Evolutionary conservation across 2,888 invertebrate genomes (phyloP), one percentile per base, ranked within the genome.

Genomic region (Branchinecta sandiegonensis): DNA sequence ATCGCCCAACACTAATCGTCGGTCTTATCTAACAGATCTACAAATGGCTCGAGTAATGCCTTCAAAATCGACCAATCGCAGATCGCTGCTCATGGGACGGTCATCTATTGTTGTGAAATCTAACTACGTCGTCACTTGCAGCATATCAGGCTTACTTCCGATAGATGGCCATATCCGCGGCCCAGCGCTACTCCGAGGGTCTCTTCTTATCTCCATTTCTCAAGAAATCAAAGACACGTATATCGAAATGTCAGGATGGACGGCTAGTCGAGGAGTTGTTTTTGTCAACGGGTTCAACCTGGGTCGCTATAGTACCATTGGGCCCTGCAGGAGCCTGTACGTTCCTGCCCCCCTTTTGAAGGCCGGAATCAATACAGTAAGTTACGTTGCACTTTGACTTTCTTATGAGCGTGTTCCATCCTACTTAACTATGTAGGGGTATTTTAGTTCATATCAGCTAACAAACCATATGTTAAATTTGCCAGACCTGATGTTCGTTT

Each of bases 251-350:
- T 80, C 82, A 65, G 84, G 84, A n/a, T 94, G 94, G 94, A 85
- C 83, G 68, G 63, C n/a, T 17, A 56, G 63, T 11, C 93, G 92
- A 80, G 94, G 94, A 4, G 83, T 88, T 70, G 85, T 88, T 0
- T 89, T 89, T 77, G 79, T 94, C 1, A 94, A 94, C 76, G 89
- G 88, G 0, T 84, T 88, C 75, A 90, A 92, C 76, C 80, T 94
- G 37, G 94, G 94, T 0, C 82, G 94, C 65, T 92, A 93, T 77
- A 90, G 90, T 86, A 85, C 86, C 0, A 75, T 81, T 1, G 93
- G 94, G 0, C 94, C 94, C 0, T 89, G 90, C 77, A 81, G 86
- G 70, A 89, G 89, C 0, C 79, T 93, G 0, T 94, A 90, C 77
- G 80, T 93, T 47, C 94, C 94, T 0, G 88, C 85, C 0, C 84